Evolutionary conservation across 53 echinoderm and acorn worm species (phyloP).

Genomic region (Henricia sp.): DNA sequence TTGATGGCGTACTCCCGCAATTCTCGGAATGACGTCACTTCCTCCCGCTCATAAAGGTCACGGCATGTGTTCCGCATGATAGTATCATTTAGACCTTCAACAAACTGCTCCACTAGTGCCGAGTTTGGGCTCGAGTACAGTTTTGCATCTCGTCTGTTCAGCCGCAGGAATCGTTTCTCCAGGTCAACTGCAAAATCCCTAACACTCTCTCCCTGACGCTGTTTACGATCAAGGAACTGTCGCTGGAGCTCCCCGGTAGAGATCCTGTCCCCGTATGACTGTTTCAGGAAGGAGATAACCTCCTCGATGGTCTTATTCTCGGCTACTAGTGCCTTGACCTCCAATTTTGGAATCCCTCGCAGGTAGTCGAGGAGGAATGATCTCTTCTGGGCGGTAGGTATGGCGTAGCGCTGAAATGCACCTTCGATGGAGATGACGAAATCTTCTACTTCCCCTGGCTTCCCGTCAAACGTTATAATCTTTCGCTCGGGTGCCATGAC

Average conservation of each 20-base stretch:
- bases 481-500: constrained; percentile 42
- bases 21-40: constrained; percentile 28
- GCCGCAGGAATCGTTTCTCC: constrained; percentile 45
- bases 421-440: neutral
- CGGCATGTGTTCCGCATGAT: constrained; percentile 32
- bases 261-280: constrained; percentile 22
- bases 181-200: constrained; percentile 60
- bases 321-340: constrained; percentile 19
- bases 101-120: constrained; percentile 20
- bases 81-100: constrained; percentile 5
- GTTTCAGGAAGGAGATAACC: constrained; percentile 10
- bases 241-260: constrained; percentile 38
- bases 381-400: neutral
- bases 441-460: constrained; percentile 14
- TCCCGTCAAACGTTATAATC: constrained; percentile 15
- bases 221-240: constrained; percentile 35
- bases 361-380: constrained; percentile 27
- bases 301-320: neutral
- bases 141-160: constrained; percentile 10
- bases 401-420: constrained; percentile 29
- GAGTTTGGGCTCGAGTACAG: constrained; percentile 44
- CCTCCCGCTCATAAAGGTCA: constrained; percentile 16
- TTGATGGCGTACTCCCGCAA: constrained; percentile 32
- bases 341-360: constrained; percentile 3
- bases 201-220: constrained; percentile 15